Evolutionary conservation across 2,888 invertebrate species (phyloP), one percentile per base, ranked within the genome.

Genomic region (Kuschelorhynchus macadamiae): DNA sequence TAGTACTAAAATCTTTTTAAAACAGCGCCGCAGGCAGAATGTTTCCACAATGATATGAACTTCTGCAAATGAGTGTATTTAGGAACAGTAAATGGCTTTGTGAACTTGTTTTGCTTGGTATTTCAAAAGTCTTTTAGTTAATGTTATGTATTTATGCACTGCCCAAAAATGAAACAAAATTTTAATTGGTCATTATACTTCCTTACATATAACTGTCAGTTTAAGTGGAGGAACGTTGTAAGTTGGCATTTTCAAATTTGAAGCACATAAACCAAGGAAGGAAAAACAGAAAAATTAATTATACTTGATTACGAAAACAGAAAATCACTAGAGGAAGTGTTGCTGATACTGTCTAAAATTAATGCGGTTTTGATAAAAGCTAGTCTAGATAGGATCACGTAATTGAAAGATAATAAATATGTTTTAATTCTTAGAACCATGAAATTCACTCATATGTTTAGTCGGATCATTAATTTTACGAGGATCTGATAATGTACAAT

Each of bases 171-270:
- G n/a, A n/a, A n/a, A n/a, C n/a, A n/a, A n/a, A n/a, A n/a, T n/a
- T n/a, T n/a, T n/a, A n/a, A n/a, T n/a, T n/a, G n/a, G n/a, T n/a
- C n/a, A n/a, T n/a, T n/a, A n/a, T n/a, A n/a, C n/a, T n/a, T n/a
- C 16, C 60, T 59, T 66, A 66, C 66, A 21, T 60, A 17, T 25
- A 16, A 66, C 66, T 25, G 59, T 59, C 30, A 66, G 16, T 46
- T 60, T 18, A 30, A 59, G 18, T 8, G 25, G 44, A 1, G 32
- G 20, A 16, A 66, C 14, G 36, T 59, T 66, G 53, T 66, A 57
- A 11, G 25, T 30, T 36, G 66, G 66, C 66, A 65, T 59, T 42
- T 55, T 41, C 25, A 41, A 36, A 36, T 11, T 3, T 7, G 3
- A 7, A 25, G 4, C 7, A 25, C 25, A 25, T 7, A 25, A 7